Percentiles rank a stretch among this genome's conserved stretches.
phyloP scores from a whole-genome alignment of 1,140 invertebrate species.

The Thrips palmi region DNA sequence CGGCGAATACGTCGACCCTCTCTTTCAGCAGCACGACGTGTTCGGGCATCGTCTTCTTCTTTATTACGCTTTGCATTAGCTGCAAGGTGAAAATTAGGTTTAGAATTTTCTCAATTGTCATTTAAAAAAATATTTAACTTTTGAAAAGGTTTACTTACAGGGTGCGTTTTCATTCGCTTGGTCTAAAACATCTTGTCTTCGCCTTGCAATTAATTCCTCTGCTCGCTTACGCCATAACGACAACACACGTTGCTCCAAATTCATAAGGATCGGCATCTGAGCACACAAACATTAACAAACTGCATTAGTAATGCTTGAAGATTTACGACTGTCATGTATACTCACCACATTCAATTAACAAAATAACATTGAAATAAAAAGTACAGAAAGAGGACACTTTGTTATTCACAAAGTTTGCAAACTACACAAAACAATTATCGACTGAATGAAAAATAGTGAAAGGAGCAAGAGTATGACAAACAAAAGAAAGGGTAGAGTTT shows the following conservation, averaged over 20 bases:
- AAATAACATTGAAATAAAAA: too few species aligned
- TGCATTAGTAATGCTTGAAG: slow-evolving; percentile 7
- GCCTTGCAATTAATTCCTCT: slow-evolving; percentile 53
- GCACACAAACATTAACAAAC: slow-evolving; percentile 21
- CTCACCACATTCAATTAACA: too few species aligned
- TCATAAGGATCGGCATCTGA: slow-evolving; percentile 56
- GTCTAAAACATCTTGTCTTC: slow-evolving; percentile 79
- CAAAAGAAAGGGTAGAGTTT: too few species aligned
- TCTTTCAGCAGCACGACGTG: slow-evolving; percentile 67
- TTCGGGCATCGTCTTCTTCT: slow-evolving; percentile 44
- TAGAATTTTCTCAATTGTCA: slow-evolving; percentile 1
- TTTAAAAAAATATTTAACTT: slow-evolving; percentile 1
- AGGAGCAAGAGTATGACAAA: too few species aligned
- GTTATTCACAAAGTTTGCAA: too few species aligned
- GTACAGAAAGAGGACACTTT: too few species aligned
- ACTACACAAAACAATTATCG: too few species aligned
- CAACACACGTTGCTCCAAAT: slow-evolving; percentile 58
- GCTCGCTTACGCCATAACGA: slow-evolving; percentile 50
- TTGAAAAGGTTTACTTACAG: slow-evolving; percentile 5
- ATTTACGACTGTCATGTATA: too few species aligned
- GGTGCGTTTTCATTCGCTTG: slow-evolving; percentile 74
- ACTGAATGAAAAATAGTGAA: too few species aligned
- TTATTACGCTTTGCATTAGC: slow-evolving; percentile 5
- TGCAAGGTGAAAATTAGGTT: background rate
- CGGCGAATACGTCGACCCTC: slow-evolving; percentile 70